These are phyloP conservation scores for Andrena minutula DNA, from an alignment of 2,888 invertebrate species.

Conservation along the genomic window DNA sequence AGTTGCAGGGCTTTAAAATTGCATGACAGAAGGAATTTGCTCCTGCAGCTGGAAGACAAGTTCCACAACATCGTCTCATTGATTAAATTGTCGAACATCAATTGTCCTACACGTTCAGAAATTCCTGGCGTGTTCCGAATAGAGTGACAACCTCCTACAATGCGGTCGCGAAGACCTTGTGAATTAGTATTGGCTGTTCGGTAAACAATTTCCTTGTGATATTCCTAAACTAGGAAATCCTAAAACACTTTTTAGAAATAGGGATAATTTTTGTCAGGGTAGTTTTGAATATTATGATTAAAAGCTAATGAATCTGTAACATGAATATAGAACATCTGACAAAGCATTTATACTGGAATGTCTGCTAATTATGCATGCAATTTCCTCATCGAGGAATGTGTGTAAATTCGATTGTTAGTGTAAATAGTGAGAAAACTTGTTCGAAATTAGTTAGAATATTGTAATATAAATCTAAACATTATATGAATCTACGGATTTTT, in stretches of 20 bases:
- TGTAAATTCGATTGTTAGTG: background rate
- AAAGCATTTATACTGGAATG: background rate
- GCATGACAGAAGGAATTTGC: background rate
- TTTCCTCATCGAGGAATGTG: background rate
- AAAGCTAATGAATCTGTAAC: background rate
- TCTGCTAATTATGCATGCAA: background rate
- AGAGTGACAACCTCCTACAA: constrained; percentile 5
- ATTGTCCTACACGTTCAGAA: constrained; percentile 5
- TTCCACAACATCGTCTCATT: constrained; percentile 6
- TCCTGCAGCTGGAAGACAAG: background rate
- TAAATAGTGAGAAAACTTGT: background rate
- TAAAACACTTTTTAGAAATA: background rate
- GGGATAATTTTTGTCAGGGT: background rate
- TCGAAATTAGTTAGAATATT: too few species aligned
- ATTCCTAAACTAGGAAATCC: background rate
- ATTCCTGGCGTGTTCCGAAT: constrained; percentile 1
- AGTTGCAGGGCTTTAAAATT: background rate
- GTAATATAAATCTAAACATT: too few species aligned
- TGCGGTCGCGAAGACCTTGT: constrained; percentile 3
- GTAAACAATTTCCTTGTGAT: constrained; percentile 1
- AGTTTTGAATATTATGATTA: background rate
- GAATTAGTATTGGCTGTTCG: background rate
- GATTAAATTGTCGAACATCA: constrained; percentile 4
- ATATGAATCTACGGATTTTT: too few species aligned
- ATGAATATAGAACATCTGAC: background rate